Evolutionary conservation across 2,888 invertebrate species (phyloP).

Genomic region (Drosophila meridiana): DNA sequence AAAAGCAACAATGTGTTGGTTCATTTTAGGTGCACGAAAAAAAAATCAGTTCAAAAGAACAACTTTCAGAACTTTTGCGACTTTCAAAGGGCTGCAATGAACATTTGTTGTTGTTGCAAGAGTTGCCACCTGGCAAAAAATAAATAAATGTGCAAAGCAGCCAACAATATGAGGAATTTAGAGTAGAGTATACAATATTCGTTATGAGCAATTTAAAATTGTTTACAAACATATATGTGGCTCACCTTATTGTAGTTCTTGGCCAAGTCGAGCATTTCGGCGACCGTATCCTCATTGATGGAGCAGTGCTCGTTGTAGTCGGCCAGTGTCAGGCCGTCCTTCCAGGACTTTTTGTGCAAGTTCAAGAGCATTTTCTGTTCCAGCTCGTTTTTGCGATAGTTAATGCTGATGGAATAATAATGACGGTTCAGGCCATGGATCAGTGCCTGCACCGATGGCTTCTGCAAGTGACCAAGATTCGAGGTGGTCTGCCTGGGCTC

Average conservation of each 20-base stretch:
- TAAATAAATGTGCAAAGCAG: not conserved
- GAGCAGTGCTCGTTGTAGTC: conserved; percentile 97
- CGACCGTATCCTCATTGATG: conserved; percentile 96
- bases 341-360: conserved; percentile 99
- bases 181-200: conserved; percentile 1
- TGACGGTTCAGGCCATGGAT: conserved; percentile 99
- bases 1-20: not conserved
- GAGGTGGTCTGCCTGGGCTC: conserved; percentile 99
- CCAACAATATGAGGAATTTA: not conserved
- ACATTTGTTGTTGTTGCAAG: conserved; percentile 8
- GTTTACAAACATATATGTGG: not conserved
- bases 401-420: conserved; percentile 99
- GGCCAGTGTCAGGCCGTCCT: conserved; percentile 96
- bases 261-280: conserved; percentile 98
- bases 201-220: not conserved
- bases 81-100: conserved; percentile 8
- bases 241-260: conserved; percentile 96
- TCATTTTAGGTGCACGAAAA: conserved; percentile 1
- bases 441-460: conserved; percentile 99
- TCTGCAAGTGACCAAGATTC: conserved; percentile 98
- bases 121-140: conserved; percentile 35
- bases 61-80: conserved; percentile 17
- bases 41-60: conserved; percentile 21
- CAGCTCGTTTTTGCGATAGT: conserved; percentile 99
- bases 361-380: conserved; percentile 99